Evolutionary conservation across 2,797 vertebrate genomes (phyloP).

Genomic region (Parambassis ranga): DNA sequence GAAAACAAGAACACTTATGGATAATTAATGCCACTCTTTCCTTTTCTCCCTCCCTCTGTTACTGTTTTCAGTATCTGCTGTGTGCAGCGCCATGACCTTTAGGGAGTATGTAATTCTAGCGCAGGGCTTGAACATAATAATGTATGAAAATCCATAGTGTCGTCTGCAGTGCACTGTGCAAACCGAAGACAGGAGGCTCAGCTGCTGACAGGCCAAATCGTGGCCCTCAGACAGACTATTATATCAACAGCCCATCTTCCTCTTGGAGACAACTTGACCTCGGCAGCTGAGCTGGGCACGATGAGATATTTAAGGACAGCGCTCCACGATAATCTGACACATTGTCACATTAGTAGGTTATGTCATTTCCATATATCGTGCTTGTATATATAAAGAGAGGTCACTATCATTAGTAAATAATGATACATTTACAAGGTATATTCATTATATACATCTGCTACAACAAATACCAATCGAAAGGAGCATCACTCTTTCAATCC

Average conservation of each 20-base stretch:
- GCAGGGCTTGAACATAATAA: slow-evolving; percentile 29
- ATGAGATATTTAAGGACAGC: slow-evolving; percentile 5
- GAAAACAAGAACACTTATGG: slow-evolving; percentile 34
- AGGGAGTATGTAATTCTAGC: slow-evolving; percentile 58
- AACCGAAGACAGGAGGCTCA: slow-evolving; percentile 17
- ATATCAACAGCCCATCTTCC: slow-evolving; percentile 44
- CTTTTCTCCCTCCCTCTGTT: not conserved
- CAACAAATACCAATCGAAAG: not conserved
- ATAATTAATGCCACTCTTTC: slow-evolving; percentile 47
- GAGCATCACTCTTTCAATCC: not conserved
- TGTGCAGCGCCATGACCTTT: slow-evolving; percentile 57
- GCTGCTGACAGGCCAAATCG: slow-evolving; percentile 48
- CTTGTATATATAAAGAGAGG: not conserved
- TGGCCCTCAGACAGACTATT: slow-evolving; percentile 31
- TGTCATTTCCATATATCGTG: not conserved
- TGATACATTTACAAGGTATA: too few relatives aligned
- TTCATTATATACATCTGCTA: too few relatives aligned
- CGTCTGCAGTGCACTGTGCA: slow-evolving; percentile 32
- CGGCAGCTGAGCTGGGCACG: slow-evolving; percentile 19
- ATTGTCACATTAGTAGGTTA: not conserved
- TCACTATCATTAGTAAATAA: too few relatives aligned
- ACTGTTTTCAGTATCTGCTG: slow-evolving; percentile 40
- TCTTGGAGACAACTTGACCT: slow-evolving; percentile 29
- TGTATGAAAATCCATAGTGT: slow-evolving; percentile 69
- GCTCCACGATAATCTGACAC: not conserved